Conservation (phyloP, 1,140 invertebrate genomes). For the Zaprionus camerounensis region DNA sequence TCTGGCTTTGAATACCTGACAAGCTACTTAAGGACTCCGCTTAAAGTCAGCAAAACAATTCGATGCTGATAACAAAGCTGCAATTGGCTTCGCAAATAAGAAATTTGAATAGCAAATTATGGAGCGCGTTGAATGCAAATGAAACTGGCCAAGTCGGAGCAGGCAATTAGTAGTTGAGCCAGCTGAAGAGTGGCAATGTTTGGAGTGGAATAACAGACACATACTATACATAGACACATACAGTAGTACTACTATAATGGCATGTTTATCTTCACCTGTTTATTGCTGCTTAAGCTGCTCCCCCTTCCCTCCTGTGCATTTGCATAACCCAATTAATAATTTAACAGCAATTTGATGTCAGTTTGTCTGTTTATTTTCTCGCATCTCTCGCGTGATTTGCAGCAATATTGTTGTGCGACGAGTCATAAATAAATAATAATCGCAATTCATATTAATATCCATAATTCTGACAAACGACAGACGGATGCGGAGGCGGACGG, state of each 20-base stretch:
- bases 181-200: not conserved
- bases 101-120: conserved; percentile 5
- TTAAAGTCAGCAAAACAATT: not conserved
- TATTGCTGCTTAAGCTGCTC: not conserved
- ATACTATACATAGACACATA: not conserved
- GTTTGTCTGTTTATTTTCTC: conserved; percentile 62
- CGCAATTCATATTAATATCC: conserved; percentile 51
- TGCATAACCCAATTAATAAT: conserved; percentile 60
- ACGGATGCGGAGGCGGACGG: conserved; percentile 13
- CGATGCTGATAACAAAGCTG: not conserved
- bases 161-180: not conserved
- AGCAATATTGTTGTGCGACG: conserved; percentile 2
- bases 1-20: not conserved
- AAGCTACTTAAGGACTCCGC: not conserved
- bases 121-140: not conserved
- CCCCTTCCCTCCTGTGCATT: conserved; percentile 1
- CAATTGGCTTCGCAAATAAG: not conserved
- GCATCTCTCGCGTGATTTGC: conserved; percentile 43
- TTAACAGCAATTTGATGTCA: conserved; percentile 36
- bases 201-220: not conserved
- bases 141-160: not conserved
- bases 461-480: conserved; percentile 32
- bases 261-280: conserved; percentile 4
- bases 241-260: not conserved
- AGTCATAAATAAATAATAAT: conserved; percentile 60